Conservation (phyloP, 2,888 invertebrate genomes). For the Tromatobia lineatoria region DNA sequence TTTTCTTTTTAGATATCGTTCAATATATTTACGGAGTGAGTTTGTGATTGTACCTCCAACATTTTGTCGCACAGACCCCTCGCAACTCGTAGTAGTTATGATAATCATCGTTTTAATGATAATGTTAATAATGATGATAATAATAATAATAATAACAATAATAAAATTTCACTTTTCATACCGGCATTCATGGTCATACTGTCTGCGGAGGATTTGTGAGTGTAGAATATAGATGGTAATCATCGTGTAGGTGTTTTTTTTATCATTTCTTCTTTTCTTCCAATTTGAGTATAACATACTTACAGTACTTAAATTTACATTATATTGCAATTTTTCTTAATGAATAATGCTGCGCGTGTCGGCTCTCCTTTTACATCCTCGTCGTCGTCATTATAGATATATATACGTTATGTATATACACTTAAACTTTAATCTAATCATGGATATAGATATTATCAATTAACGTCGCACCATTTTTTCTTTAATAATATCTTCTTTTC, state of each 20-base stretch:
- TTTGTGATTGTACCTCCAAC: constrained; percentile 59
- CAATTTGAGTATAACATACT: constrained; percentile 65
- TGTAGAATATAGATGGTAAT: constrained; percentile 60
- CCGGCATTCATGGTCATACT: constrained; percentile 50
- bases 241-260: constrained; percentile 45
- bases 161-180: constrained; percentile 49
- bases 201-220: constrained; percentile 60
- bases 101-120: constrained; percentile 47
- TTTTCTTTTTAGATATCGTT: constrained; percentile 21
- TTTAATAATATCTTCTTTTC: constrained; percentile 49
- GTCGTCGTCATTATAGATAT: constrained; percentile 54
- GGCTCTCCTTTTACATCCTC: constrained; percentile 58
- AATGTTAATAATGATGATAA: constrained; percentile 43
- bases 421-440: constrained; percentile 60
- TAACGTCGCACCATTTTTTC: constrained; percentile 53
- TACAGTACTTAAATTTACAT: constrained; percentile 73
- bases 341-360: constrained; percentile 71
- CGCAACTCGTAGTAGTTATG: constrained; percentile 47
- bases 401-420: constrained; percentile 48
- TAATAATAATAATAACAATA: constrained; percentile 42
- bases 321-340: constrained; percentile 73
- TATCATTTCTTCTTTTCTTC: constrained; percentile 28
- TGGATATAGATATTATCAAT: constrained; percentile 64
- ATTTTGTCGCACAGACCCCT: constrained; percentile 56
- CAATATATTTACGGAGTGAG: constrained; percentile 45